phyloP scores from a whole-genome alignment of 2,113 vertebrate genomes.

The Salvator merianae region DNA sequence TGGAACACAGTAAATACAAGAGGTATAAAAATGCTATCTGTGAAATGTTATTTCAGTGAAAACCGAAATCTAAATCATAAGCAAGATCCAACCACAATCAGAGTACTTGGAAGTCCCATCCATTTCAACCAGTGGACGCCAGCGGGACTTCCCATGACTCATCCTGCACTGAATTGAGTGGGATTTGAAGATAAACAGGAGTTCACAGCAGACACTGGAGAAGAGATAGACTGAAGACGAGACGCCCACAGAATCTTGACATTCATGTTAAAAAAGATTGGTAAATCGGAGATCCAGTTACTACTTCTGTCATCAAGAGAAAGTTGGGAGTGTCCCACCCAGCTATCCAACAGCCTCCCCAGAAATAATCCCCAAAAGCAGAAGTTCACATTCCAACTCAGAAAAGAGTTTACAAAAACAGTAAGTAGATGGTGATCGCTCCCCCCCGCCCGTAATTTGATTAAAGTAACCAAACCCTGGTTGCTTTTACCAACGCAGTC shows the following conservation, averaged over 20 bases:
- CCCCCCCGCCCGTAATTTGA: conserved; percentile 69
- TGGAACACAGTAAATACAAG: no score
- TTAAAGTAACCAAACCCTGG: conserved; percentile 66
- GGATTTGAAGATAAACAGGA: neutral
- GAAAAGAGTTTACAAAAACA: conserved; percentile 58
- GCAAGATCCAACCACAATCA: neutral
- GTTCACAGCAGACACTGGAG: neutral
- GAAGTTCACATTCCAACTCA: neutral
- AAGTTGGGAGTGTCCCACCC: neutral
- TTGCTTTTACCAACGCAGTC: conserved; percentile 68
- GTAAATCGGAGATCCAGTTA: neutral
- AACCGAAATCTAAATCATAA: neutral
- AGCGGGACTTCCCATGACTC: neutral
- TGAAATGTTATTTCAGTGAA: neutral
- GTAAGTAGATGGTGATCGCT: conserved; percentile 55
- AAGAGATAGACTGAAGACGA: neutral
- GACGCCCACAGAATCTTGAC: neutral
- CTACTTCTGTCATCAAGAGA: neutral
- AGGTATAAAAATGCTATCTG: no score
- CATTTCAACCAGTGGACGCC: neutral
- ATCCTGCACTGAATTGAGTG: neutral
- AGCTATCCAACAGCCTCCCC: neutral
- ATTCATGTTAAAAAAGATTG: neutral
- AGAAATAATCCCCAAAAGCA: neutral
- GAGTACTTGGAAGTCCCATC: neutral